These are phyloP conservation scores for Egretta garzetta DNA, from an alignment of 2,113 vertebrate genomes.

Conservation along the genomic window DNA sequence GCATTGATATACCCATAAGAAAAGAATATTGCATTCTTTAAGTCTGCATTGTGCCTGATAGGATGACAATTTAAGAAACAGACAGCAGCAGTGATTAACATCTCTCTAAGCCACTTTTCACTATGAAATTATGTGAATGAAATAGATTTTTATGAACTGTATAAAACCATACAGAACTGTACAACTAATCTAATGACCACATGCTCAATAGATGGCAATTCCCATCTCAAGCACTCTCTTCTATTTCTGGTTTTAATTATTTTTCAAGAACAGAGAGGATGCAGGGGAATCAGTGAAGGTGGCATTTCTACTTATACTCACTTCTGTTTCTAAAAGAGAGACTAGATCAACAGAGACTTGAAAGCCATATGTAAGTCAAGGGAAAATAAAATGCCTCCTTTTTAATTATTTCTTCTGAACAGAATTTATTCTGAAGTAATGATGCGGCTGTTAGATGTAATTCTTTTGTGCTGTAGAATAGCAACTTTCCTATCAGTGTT, in stretches of 20 bases:
- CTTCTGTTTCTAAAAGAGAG: not conserved
- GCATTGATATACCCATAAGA: slow-evolving; percentile 8
- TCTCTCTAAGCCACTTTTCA: not conserved
- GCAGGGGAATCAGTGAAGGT: not conserved
- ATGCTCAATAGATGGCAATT: not conserved
- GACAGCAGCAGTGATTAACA: not conserved
- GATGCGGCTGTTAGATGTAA: slow-evolving; percentile 1
- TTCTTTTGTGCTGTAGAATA: not conserved
- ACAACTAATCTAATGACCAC: not conserved
- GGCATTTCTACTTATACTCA: not conserved
- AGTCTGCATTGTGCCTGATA: not conserved
- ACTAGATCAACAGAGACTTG: not conserved
- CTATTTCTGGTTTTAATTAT: slow-evolving; percentile 45
- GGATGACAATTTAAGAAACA: slow-evolving; percentile 19
- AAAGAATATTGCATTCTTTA: slow-evolving; percentile 15
- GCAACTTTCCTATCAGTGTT: slow-evolving; percentile 4
- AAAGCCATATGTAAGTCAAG: slow-evolving; percentile 20
- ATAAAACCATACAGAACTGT: not conserved
- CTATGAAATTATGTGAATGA: not conserved
- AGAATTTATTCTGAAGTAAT: slow-evolving; percentile 45
- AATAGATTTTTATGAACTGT: slow-evolving; percentile 8
- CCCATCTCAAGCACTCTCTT: not conserved
- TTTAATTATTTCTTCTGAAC: slow-evolving; percentile 41
- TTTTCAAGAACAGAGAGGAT: not conserved
- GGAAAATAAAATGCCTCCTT: slow-evolving; percentile 32